Evolutionary conservation across 2,888 invertebrate genomes (phyloP), one percentile per base, ranked within the genome.

Genomic region (Phortica magna): DNA sequence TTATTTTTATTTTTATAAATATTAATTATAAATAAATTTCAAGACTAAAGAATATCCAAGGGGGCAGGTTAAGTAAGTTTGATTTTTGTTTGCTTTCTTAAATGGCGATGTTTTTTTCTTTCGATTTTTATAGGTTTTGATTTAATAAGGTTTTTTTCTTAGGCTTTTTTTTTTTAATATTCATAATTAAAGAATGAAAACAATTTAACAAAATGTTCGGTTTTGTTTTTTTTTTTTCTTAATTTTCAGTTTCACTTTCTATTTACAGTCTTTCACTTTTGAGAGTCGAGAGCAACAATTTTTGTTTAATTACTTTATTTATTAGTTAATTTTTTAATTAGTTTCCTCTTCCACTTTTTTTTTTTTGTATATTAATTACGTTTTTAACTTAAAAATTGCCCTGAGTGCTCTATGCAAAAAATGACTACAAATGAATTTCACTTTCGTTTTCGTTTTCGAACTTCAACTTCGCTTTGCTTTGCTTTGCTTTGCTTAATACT

Each of bases 391-490:
- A 76, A 81, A 83, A 79, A 78, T 87, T 87, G 89, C 88, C 89
- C 89, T 89, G 89, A 89, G 89, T 88, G 86, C 88, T 89, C 88
- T 84, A 87, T 87, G 83, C 83, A 82, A 84, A 81, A 79, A 55
- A 71, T 55, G 53, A 55, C 22, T 65, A 41, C 65, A 14, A 31
- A 17, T n/a, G 61, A 59, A 14, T 61, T 77, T 75, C 76, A 12
- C 72, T 61, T 76, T 57, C 39, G 39, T 12, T 53, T 55, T 7
- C 61, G 12, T 12, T 53, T 55, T 7, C 61, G 12, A 72, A 22
- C 14, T 72, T 72, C 31, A 10, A 72, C 14, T 53, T 71, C 19
- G 55, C 12, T 48, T 22, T 55, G 22, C 71, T 75, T 39, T 64
- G 59, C 57, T 74, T 77, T 73, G 7, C 48, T 75, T 76, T 41